phyloP scores from a whole-genome alignment of 2,888 invertebrate genomes.

The Cosmopolites sordidus region DNA sequence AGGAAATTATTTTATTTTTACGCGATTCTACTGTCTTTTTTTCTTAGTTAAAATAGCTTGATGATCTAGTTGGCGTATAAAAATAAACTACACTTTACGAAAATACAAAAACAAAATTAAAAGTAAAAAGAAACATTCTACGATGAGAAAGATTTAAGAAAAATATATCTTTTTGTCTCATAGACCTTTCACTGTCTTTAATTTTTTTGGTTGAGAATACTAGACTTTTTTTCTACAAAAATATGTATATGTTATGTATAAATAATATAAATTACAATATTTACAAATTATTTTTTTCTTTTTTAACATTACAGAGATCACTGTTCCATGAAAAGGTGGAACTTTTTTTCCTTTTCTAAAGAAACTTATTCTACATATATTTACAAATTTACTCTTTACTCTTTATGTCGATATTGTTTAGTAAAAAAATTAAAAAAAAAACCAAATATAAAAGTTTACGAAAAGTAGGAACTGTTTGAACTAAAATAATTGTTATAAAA shows the following conservation, averaged over 20 bases:
- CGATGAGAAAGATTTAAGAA: constrained; percentile 27
- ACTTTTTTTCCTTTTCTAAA: constrained; percentile 17
- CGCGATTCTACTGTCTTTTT: constrained; percentile 29
- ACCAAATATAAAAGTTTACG: constrained; percentile 27
- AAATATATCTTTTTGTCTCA: constrained; percentile 28
- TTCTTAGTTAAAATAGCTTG: constrained; percentile 22
- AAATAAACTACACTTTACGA: constrained; percentile 23
- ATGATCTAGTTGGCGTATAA: constrained; percentile 27
- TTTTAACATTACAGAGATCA: constrained; percentile 35
- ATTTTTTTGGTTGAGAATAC: constrained; percentile 24
- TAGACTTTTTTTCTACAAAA: constrained; percentile 27
- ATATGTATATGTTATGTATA: constrained; percentile 29
- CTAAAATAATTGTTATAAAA: constrained; percentile 12
- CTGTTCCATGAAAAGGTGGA: constrained; percentile 28
- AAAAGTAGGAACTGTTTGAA: constrained; percentile 30
- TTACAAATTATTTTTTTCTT: constrained; percentile 31
- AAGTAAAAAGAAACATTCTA: no score
- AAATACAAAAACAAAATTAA: constrained; percentile 9
- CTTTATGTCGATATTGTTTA: constrained; percentile 13
- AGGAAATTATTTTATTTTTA: no score
- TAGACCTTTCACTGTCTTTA: constrained; percentile 19
- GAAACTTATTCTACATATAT: constrained; percentile 29
- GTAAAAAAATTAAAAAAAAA: constrained; percentile 18
- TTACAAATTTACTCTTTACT: constrained; percentile 25
- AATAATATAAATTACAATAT: constrained; percentile 30